Percentiles rank a stretch among this genome's conserved stretches.
phyloP scores from a whole-genome alignment of 2,113 vertebrate genomes.

The Gymnogyps californianus region DNA sequence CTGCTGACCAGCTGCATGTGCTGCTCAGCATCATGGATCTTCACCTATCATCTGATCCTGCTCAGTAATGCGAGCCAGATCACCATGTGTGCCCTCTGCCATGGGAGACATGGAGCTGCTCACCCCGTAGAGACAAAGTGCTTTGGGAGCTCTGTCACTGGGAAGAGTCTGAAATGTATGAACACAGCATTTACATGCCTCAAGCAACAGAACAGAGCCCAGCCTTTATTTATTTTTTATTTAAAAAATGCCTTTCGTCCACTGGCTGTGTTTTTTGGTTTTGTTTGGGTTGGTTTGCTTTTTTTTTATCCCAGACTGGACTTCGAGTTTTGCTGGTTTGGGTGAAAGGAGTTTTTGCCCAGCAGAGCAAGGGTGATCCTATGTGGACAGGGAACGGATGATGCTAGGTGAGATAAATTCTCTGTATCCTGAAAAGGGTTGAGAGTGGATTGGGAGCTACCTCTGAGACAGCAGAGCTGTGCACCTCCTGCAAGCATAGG shows the following conservation, averaged over 20 bases:
- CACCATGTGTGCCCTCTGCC: slow-evolving; percentile 46
- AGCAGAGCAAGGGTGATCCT: neutral
- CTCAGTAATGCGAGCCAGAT: slow-evolving; percentile 41
- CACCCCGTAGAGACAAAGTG: neutral
- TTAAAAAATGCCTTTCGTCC: neutral
- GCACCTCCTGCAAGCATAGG: neutral
- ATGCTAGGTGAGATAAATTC: neutral
- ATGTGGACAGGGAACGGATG: neutral
- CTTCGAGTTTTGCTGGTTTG: neutral
- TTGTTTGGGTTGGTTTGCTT: neutral
- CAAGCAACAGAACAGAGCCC: neutral
- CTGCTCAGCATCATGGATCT: slow-evolving; percentile 30
- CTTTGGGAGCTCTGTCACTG: slow-evolving; percentile 23
- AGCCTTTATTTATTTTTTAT: neutral
- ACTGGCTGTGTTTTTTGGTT: neutral
- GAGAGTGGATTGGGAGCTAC: neutral
- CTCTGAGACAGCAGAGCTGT: neutral
- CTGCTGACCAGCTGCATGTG: neutral
- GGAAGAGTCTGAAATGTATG: neutral
- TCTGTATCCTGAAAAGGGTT: neutral
- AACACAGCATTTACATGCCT: neutral
- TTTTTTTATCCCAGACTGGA: neutral
- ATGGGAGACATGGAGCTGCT: slow-evolving; percentile 27
- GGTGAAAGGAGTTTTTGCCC: neutral
- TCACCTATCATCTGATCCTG: slow-evolving; percentile 54